phyloP scores from a whole-genome alignment of 2,797 vertebrate genomes.

The Smutsia gigantea region DNA sequence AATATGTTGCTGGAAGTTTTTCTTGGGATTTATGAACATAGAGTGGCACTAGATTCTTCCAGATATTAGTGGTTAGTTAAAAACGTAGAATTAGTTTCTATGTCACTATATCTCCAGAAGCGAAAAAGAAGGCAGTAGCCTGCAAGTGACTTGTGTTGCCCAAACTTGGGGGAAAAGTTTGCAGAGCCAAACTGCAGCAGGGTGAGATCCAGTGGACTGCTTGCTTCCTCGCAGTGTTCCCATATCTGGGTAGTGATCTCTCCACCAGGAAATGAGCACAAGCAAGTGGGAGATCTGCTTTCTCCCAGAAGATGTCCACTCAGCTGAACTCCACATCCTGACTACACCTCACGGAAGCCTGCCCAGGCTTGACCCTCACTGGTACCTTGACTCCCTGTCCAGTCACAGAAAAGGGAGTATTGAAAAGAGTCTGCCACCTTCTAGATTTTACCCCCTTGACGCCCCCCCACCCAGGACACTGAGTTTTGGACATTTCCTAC shows the following conservation, averaged over 20 bases:
- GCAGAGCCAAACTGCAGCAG: neutral
- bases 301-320: neutral
- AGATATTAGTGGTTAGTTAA: neutral
- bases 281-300: neutral
- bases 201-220: neutral
- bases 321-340: neutral
- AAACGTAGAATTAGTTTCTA: neutral
- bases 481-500: slow-evolving; percentile 28
- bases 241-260: neutral
- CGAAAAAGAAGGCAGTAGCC: neutral
- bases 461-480: neutral
- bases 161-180: neutral
- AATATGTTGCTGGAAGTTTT: slow-evolving; percentile 33
- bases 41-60: slow-evolving; percentile 28
- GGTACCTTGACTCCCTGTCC: neutral
- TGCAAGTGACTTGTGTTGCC: neutral
- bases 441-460: neutral
- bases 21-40: neutral
- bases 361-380: neutral
- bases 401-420: neutral
- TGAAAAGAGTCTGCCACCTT: neutral
- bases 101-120: neutral
- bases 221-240: neutral
- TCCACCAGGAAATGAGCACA: neutral
- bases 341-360: neutral